phyloP scores from a whole-genome alignment of 2,113 vertebrate species.

The Pimephales promelas region DNA sequence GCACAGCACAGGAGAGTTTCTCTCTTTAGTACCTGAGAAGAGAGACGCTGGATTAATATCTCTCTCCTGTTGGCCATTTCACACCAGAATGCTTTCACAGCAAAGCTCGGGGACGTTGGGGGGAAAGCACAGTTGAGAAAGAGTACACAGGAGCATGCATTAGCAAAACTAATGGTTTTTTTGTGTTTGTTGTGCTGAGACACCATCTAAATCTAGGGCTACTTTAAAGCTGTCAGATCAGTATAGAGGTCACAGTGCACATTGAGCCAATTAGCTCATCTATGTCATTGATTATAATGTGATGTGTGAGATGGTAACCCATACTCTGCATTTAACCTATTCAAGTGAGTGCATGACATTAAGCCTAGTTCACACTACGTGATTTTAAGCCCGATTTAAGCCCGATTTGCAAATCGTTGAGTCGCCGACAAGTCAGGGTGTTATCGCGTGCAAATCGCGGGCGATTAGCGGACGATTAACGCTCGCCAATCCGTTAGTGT shows the following conservation, averaged over 20 bases:
- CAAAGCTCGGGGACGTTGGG: constrained; percentile 25
- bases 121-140: neutral
- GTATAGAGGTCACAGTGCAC: neutral
- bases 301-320: too few species aligned
- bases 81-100: constrained; percentile 45
- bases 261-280: neutral
- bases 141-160: neutral
- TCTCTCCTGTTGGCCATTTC: constrained; percentile 35
- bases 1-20: neutral
- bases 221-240: constrained; percentile 7
- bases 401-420: too few species aligned
- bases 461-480: too few species aligned
- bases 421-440: too few species aligned
- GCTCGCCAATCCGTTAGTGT: too few species aligned
- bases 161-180: neutral
- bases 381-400: too few species aligned
- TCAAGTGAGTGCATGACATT: too few species aligned
- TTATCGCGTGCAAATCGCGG: too few species aligned
- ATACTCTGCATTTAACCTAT: too few species aligned
- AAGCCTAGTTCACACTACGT: too few species aligned
- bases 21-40: constrained; percentile 1
- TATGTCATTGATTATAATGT: neutral
- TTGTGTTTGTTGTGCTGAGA: neutral
- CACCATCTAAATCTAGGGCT: neutral
- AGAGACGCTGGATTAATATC: constrained; percentile 32